Evolutionary conservation across 2,888 invertebrate species (phyloP), one percentile per base, ranked within the genome.

Genomic region (Coenonympha arcania): DNA sequence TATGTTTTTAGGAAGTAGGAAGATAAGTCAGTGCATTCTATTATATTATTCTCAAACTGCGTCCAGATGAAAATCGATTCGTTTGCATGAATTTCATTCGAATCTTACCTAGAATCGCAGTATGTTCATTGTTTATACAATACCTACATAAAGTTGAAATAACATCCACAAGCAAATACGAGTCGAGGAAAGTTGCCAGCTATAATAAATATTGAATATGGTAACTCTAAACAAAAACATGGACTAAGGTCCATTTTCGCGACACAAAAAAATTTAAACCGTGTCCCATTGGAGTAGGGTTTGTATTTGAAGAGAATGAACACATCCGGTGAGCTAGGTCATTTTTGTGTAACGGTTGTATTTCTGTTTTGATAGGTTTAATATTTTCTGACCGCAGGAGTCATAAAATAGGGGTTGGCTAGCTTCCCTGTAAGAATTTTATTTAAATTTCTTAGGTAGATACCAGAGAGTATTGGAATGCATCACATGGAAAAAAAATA

Each of bases 301-400:
- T 5, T 24, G 9, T 31, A 41, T 26, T 44, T 41, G 2, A 16
- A 11, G 6, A 28, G 26, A 8, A n/a, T 1, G 5, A 4, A 5
- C 4, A 20, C 37, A 30, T 45, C 39, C 45, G 41, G 47, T 48
- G 24, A 40, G 57, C 59, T 57, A 62, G 70, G 71, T 69, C 69
- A 75, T 72, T 72, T n/a, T 64, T 65, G 65, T 69, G 71, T 28
- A 30, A 66, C 66, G 68, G 66, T 65, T 64, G 64, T 72, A 69
- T 52, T 55, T 49, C 46, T 55, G 50, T 55, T 55, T 52, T 71
- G 75, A 76, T 72, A 76, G 71, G 73, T 78, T 75, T 70, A 71
- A 79, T 78, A 76, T 73, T 68, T 39, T 75, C 67, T 71, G 74
- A 64, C 73, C 68, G 68, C 71, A 62, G 76, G 71, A 76, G 73